Conservation (phyloP, 2,888 invertebrate genomes). For the Cryptops parisi region DNA sequence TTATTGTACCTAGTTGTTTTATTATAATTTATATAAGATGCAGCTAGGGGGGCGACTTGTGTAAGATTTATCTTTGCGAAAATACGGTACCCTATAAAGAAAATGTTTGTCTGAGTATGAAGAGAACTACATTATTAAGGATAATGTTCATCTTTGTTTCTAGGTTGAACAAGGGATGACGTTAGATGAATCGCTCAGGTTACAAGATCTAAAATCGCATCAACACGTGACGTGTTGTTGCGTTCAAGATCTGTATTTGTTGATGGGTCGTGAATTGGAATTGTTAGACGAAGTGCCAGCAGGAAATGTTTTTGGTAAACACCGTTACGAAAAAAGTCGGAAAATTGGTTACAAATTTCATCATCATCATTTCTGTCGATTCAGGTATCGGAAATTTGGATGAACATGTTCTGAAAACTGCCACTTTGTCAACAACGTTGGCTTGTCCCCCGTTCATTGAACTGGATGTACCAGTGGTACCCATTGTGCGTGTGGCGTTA, state of each 20-base stretch:
- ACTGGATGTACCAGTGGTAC: slow-evolving; percentile 48
- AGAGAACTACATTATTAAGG: too few species aligned
- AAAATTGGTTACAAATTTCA: slow-evolving; percentile 16
- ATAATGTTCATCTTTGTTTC: not conserved
- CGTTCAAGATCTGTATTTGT: slow-evolving; percentile 63
- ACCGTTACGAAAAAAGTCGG: too few species aligned
- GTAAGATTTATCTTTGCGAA: too few species aligned
- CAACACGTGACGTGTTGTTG: slow-evolving; percentile 48
- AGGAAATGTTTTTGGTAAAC: slow-evolving; percentile 69
- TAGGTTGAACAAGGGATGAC: slow-evolving; percentile 2
- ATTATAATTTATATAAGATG: not conserved
- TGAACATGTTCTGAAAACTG: slow-evolving; percentile 70
- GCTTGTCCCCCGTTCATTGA: slow-evolving; percentile 80
- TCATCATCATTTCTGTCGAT: slow-evolving; percentile 12
- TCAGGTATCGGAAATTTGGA: slow-evolving; percentile 71
- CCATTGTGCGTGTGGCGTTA: slow-evolving; percentile 85
- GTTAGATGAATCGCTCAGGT: slow-evolving; percentile 21
- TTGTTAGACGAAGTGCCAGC: slow-evolving; percentile 61
- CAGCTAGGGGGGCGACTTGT: too few species aligned
- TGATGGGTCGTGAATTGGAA: slow-evolving; percentile 87
- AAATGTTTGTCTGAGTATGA: too few species aligned
- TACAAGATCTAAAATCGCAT: slow-evolving; percentile 31
- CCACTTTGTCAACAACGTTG: slow-evolving; percentile 65
- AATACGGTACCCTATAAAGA: too few species aligned
- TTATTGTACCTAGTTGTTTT: too few species aligned